Evolutionary conservation across 2,113 vertebrate species (phyloP).

Genomic region (Tenebrosternarchus preto): DNA sequence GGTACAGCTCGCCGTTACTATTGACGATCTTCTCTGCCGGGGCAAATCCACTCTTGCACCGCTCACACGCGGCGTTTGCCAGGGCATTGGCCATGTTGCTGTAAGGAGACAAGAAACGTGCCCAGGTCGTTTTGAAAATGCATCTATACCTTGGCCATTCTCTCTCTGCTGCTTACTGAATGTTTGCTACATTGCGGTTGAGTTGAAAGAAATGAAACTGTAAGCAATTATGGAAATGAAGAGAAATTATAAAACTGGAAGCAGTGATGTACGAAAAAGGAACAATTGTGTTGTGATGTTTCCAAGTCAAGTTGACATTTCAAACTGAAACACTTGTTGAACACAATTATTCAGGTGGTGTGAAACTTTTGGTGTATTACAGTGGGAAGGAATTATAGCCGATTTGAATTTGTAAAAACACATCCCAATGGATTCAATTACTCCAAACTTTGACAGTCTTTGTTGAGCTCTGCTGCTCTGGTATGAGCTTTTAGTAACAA

Average conservation of each 20-base stretch:
- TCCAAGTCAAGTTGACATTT: too few species aligned
- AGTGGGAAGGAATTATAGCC: neutral
- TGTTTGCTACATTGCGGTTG: neutral
- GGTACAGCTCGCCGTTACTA: conserved; percentile 95
- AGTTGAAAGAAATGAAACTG: neutral
- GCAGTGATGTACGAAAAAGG: neutral
- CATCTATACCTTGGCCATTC: too few species aligned
- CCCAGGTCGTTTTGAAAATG: too few species aligned
- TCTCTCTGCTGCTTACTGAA: neutral
- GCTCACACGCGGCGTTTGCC: conserved; percentile 89
- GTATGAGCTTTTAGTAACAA: neutral
- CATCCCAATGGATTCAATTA: neutral
- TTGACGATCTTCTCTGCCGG: conserved; percentile 94
- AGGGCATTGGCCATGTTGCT: conserved; percentile 97
- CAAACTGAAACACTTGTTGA: too few species aligned
- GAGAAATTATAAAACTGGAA: neutral
- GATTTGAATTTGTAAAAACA: neutral
- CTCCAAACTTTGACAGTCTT: too few species aligned
- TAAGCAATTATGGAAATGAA: too few species aligned
- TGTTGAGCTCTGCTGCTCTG: neutral
- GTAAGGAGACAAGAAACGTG: too few species aligned
- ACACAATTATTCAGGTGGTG: too few species aligned
- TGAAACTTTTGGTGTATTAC: too few species aligned
- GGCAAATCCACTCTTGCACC: conserved; percentile 89
- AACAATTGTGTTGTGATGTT: too few species aligned